These are phyloP conservation scores for Trissonchulus latispiculum DNA, from an alignment of 2,888 invertebrate genomes.

Conservation along the genomic window DNA sequence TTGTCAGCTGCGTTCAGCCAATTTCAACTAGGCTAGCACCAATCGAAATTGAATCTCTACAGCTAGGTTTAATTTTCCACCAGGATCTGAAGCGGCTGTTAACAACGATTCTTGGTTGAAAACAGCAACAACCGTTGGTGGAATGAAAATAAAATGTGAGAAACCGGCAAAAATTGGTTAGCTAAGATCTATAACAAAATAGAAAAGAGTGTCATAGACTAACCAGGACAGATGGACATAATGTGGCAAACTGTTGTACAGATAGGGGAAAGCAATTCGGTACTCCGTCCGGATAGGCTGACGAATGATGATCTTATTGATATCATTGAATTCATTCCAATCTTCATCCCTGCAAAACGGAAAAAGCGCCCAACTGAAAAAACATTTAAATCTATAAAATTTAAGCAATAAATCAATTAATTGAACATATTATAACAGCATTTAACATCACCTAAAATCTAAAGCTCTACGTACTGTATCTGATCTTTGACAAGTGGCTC, in stretches of 20 bases:
- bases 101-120: too few species aligned
- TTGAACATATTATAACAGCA: too few species aligned
- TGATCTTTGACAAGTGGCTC: conserved; percentile 97
- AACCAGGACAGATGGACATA: conserved; percentile 94
- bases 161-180: too few species aligned
- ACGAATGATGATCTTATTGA: conserved; percentile 97
- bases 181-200: conserved; percentile 15
- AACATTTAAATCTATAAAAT: not conserved
- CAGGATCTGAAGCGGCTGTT: too few species aligned
- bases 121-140: too few species aligned
- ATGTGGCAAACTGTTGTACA: conserved; percentile 85
- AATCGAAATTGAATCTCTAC: too few species aligned
- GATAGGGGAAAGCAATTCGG: conserved; percentile 94
- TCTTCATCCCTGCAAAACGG: conserved; percentile 71
- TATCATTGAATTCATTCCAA: conserved; percentile 99
- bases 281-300: conserved; percentile 98
- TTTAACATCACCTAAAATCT: too few species aligned
- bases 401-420: too few species aligned
- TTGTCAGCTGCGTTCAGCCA: too few species aligned
- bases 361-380: conserved; percentile 20
- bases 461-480: conserved; percentile 76
- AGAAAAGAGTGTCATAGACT: conserved; percentile 44
- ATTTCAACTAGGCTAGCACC: too few species aligned
- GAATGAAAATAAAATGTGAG: too few species aligned
- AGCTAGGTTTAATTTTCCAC: too few species aligned